Conservation (phyloP, 2,888 invertebrate genomes). For the Xylota segnis region DNA sequence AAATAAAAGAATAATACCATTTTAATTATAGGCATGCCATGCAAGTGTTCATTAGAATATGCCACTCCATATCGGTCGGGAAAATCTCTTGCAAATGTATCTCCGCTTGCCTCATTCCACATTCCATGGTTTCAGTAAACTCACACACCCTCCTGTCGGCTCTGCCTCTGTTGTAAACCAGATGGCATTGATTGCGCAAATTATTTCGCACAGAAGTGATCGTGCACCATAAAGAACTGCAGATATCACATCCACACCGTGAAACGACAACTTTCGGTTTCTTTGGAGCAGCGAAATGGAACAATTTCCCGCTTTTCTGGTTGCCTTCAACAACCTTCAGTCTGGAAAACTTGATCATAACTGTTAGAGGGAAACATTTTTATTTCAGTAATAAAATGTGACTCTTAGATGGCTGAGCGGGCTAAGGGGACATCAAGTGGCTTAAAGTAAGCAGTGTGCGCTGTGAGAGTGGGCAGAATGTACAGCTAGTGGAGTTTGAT, state of each 20-base stretch:
- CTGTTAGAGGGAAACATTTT: constrained; percentile 33
- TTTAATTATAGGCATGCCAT: constrained; percentile 28
- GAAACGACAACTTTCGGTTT: constrained; percentile 63
- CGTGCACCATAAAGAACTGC: constrained; percentile 18
- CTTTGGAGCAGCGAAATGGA: constrained; percentile 65
- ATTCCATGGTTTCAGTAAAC: constrained; percentile 49
- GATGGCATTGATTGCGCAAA: constrained; percentile 56
- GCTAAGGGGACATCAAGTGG: constrained; percentile 10
- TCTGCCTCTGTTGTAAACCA: constrained; percentile 1
- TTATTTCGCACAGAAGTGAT: constrained; percentile 48
- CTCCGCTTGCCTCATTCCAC: constrained; percentile 40
- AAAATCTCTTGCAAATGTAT: constrained; percentile 50
- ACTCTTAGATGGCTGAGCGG: constrained; percentile 16
- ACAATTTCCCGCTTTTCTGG: constrained; percentile 69
- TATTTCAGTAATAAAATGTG: constrained; percentile 33
- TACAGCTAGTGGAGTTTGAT: constrained; percentile 11
- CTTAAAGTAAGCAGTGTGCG: background rate
- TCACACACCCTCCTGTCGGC: constrained; percentile 17
- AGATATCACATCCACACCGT: background rate
- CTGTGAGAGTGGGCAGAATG: constrained; percentile 20
- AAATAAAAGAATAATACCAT: constrained; percentile 8
- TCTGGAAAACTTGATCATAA: constrained; percentile 60
- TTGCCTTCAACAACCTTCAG: constrained; percentile 69
- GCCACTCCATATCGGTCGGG: constrained; percentile 24
- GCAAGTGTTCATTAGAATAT: constrained; percentile 37